Conservation (phyloP, 2,113 vertebrate genomes). For the Microcebus ravelobensis region DNA sequence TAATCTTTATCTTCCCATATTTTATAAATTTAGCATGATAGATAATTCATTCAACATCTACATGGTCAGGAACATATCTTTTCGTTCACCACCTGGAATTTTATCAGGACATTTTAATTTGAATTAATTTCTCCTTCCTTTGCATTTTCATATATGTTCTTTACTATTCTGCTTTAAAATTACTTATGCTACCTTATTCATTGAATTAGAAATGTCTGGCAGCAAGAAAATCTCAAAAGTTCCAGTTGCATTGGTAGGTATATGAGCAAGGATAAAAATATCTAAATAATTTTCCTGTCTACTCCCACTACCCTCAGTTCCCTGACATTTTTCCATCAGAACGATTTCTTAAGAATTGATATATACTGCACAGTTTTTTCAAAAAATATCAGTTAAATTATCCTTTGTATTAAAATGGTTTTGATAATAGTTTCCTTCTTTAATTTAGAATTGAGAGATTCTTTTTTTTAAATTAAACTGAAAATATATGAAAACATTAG, state of each 20-base stretch:
- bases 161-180: not conserved
- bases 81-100: not conserved
- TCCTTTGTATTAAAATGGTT: not conserved
- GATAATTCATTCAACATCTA: not conserved
- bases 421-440: not conserved
- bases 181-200: not conserved
- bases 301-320: not conserved
- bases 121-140: not conserved
- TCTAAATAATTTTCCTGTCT: not conserved
- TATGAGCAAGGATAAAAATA: not conserved
- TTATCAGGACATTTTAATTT: not conserved
- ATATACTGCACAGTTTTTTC: not conserved
- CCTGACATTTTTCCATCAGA: not conserved
- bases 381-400: not conserved
- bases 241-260: not conserved
- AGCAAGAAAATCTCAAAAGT: not conserved
- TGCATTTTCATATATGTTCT: constrained; percentile 66
- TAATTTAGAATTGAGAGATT: not conserved
- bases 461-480: not conserved
- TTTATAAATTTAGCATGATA: not conserved
- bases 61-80: not conserved
- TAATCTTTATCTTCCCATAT: not conserved
- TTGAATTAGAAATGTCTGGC: not conserved
- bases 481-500: not conserved
- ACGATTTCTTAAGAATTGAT: not conserved